These are phyloP conservation scores for Leptopilina clavipes DNA, from an alignment of 1,140 invertebrate genomes.

Conservation along the genomic window DNA sequence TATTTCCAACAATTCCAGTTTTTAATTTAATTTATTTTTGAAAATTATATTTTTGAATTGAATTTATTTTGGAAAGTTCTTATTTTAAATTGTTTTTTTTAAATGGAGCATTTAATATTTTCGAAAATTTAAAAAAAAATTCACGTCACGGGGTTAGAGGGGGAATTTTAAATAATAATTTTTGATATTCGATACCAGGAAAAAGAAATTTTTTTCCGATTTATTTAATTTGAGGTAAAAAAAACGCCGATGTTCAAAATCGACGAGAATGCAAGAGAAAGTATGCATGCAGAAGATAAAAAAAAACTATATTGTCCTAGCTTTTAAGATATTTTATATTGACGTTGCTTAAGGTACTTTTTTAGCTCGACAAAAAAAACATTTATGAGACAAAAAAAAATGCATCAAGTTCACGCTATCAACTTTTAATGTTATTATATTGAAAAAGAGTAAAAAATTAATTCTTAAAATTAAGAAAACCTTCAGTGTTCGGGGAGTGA, in stretches of 20 bases:
- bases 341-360: slow-evolving; percentile 58
- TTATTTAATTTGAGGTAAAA: slow-evolving; percentile 38
- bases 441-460: neutral
- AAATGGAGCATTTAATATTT: too few relatives aligned
- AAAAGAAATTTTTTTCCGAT: slow-evolving; percentile 45
- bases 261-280: slow-evolving; percentile 17
- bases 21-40: too few relatives aligned
- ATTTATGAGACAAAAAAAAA: slow-evolving; percentile 27
- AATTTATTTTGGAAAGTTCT: too few relatives aligned
- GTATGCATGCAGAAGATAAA: slow-evolving; percentile 20
- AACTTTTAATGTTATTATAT: slow-evolving; percentile 8
- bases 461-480: neutral
- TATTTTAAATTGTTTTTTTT: too few relatives aligned
- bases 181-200: slow-evolving; percentile 44
- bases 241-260: slow-evolving; percentile 25
- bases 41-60: too few relatives aligned
- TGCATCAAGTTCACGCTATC: slow-evolving; percentile 36
- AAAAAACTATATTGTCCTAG: slow-evolving; percentile 45
- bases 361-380: slow-evolving; percentile 53
- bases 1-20: too few relatives aligned
- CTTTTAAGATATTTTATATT: slow-evolving; percentile 62
- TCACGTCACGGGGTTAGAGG: neutral
- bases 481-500: slow-evolving; percentile 12
- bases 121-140: too few relatives aligned
- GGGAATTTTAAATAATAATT: slow-evolving; percentile 50